Evolutionary conservation across 2,797 vertebrate species (phyloP), one percentile per base, ranked within the genome.

Genomic region (Vespertilio murinus): DNA sequence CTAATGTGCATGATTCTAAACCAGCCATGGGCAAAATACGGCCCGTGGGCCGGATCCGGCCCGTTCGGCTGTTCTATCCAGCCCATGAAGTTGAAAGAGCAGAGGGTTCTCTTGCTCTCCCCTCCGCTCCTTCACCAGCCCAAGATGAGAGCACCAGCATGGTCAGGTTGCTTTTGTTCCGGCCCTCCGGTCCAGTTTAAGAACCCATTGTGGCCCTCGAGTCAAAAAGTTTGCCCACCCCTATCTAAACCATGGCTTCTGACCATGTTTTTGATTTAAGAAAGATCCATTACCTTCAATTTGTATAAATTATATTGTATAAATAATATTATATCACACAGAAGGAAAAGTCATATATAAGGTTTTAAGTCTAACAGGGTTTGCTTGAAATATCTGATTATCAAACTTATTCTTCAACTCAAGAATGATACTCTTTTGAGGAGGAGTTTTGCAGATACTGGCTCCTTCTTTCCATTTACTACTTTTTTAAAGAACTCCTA

Each of bases 301-400:
- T 42, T 42, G 1, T 42, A 42, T 42, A 42, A 42, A 40, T 56
- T 96, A 74, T 94, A 40, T 73, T 90, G n/a, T 23, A 94, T 74
- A 96, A 81, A 88, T 96, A 94, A 85, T 90, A 85, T 88, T 80
- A 89, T 82, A 28, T 3, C 35, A 90, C 67, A 83, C 25, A 67
- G 17, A 70, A 75, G 85, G 88, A 96, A 95, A 91, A 95, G 75
- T 12, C 40, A 67, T 96, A 82, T 93, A 30, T n/a, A 87, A 2
- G 61, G 22, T 45, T 54, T 90, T 38, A 77, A 56, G 45, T 95
- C 89, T 77, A 95, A 95, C 23, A 65, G 54, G 47, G 4, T 97
- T 98, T 99, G 97, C 99, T 99, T 93, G 98, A 98, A 95, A 98
- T 98, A 38, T 99, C 98, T 30, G 98, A 98, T 97, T 99, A 98